phyloP scores from a whole-genome alignment of 2,113 vertebrate genomes.

The Ranitomeya variabilis region DNA sequence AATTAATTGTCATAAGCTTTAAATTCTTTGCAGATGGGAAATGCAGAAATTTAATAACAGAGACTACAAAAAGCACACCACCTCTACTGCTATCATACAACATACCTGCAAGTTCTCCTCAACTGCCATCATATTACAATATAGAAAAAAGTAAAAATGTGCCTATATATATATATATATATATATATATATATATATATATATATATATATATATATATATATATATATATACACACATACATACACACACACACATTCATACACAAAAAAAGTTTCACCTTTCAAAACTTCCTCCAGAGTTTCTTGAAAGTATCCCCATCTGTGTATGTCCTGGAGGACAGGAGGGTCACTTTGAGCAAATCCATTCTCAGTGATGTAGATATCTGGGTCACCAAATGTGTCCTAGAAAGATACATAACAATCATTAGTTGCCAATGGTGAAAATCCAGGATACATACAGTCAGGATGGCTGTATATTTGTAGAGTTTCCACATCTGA shows the following conservation, averaged over 20 bases:
- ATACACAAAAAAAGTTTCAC: constrained; percentile 60
- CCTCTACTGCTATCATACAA: background rate
- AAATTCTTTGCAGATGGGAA: no score
- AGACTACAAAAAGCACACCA: background rate
- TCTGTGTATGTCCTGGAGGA: constrained; percentile 75
- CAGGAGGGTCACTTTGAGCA: constrained; percentile 75
- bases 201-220: no score
- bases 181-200: no score
- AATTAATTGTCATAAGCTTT: no score
- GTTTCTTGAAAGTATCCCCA: constrained; percentile 79
- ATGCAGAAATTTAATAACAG: no score
- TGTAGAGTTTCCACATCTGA: no score
- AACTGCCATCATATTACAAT: background rate
- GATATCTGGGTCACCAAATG: constrained; percentile 80
- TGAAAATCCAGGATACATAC: background rate
- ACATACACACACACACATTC: no score
- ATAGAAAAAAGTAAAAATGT: background rate
- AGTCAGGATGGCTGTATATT: no score
- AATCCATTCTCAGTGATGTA: constrained; percentile 90
- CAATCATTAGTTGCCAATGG: background rate
- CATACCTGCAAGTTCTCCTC: background rate
- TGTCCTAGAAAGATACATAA: constrained; percentile 71
- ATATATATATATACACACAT: no score
- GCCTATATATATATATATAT: no score
- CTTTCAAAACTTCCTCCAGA: constrained; percentile 81